These are phyloP conservation scores for Brachionus koreanus DNA, from an alignment of 1,140 invertebrate genomes.

Conservation along the genomic window DNA sequence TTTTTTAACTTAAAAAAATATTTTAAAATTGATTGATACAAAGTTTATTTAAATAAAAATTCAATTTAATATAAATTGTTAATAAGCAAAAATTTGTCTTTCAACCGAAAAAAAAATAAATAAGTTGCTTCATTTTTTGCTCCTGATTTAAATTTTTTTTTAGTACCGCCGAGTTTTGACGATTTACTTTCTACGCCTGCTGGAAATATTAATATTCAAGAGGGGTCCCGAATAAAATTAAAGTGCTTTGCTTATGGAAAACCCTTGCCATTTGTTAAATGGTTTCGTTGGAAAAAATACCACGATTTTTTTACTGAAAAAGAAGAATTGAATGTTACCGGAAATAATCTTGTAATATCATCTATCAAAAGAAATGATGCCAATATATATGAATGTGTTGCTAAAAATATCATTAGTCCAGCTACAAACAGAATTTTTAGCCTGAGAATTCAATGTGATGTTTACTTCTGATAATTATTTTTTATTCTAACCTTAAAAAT, in stretches of 20 bases:
- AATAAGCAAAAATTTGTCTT: too few relatives aligned
- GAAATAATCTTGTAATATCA: background rate
- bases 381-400: conserved; percentile 37
- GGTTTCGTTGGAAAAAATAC: conserved; percentile 43
- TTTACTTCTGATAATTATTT: background rate
- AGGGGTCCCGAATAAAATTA: background rate
- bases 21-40: too few relatives aligned
- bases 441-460: background rate
- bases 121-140: background rate
- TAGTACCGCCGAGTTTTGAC: conserved; percentile 19
- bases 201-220: background rate
- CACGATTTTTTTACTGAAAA: background rate
- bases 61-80: too few relatives aligned
- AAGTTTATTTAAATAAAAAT: too few relatives aligned
- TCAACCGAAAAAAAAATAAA: too few relatives aligned
- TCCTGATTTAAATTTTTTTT: background rate
- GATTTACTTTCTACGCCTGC: background rate
- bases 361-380: background rate
- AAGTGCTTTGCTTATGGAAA: conserved; percentile 18
- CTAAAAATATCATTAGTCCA: conserved; percentile 17
- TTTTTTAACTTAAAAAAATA: too few relatives aligned
- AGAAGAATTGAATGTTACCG: conserved; percentile 14
- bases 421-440: conserved; percentile 26
- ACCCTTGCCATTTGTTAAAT: conserved; percentile 22
- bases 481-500: background rate